Evolutionary conservation across 2,113 vertebrate genomes (phyloP).

Genomic region (Benitochromis conjunctus): DNA sequence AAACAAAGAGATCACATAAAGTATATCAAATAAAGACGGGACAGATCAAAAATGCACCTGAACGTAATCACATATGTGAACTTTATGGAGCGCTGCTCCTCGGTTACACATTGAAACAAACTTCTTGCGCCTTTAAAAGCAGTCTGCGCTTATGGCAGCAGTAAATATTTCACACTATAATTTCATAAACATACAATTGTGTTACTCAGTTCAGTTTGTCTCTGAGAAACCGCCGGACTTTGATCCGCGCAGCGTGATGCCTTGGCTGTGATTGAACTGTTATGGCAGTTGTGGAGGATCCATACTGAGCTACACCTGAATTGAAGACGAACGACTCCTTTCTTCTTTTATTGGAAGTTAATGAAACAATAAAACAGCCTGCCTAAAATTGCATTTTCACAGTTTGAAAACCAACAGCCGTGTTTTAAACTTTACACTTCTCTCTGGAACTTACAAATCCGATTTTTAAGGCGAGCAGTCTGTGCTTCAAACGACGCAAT

Average conservation of each 20-base stretch:
- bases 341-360: conserved; percentile 52
- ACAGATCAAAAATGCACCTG: not conserved
- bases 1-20: not conserved
- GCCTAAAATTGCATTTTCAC: conserved; percentile 8
- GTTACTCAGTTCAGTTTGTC: not conserved
- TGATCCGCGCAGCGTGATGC: not conserved
- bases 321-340: not conserved
- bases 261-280: not conserved
- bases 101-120: not conserved
- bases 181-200: not conserved
- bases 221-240: not conserved
- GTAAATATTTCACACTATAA: not conserved
- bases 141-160: not conserved
- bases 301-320: not conserved
- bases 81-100: not conserved
- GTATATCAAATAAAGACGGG: not conserved
- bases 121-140: not conserved
- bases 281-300: not conserved
- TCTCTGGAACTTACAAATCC: not conserved
- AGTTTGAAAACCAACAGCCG: not conserved
- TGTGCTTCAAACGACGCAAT: not conserved
- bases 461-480: not conserved
- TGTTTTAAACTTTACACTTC: not conserved
- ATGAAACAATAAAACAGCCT: conserved; percentile 46
- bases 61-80: not conserved